These are phyloP conservation scores for Bombyx mandarina DNA, from an alignment of 1,140 invertebrate species.

Conservation along the genomic window DNA sequence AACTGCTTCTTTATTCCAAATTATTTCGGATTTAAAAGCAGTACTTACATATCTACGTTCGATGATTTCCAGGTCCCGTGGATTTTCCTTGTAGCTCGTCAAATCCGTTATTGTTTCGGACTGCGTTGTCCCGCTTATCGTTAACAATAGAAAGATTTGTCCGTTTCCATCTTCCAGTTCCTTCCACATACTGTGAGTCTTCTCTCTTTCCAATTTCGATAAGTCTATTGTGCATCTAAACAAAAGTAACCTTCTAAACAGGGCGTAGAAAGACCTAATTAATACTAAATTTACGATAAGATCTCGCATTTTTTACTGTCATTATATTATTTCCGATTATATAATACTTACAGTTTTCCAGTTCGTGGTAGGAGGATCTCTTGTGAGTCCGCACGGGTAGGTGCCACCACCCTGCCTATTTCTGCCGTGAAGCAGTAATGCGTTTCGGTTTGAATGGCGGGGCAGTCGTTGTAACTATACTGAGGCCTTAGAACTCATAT, in stretches of 20 bases:
- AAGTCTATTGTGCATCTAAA: slow-evolving; percentile 89
- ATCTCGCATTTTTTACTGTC: too few species aligned
- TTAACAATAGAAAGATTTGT: slow-evolving; percentile 89
- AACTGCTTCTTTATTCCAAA: too few species aligned
- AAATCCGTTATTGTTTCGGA: slow-evolving; percentile 93
- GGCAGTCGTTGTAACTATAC: too few species aligned
- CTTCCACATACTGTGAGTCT: slow-evolving; percentile 90
- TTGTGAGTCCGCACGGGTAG: too few species aligned
- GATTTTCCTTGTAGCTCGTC: slow-evolving; percentile 85
- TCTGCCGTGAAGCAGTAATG: too few species aligned
- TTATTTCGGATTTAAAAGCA: background rate
- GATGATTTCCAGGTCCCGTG: slow-evolving; percentile 77
- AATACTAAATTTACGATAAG: too few species aligned
- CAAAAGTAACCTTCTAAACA: background rate
- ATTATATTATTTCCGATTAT: too few species aligned
- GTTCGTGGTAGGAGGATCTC: too few species aligned
- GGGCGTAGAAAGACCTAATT: background rate
- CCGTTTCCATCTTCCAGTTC: slow-evolving; percentile 92
- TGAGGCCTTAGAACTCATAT: too few species aligned
- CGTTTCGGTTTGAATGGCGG: too few species aligned
- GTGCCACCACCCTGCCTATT: too few species aligned
- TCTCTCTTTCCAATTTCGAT: slow-evolving; percentile 87
- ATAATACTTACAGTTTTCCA: too few species aligned
- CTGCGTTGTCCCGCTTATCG: slow-evolving; percentile 94
- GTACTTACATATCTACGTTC: slow-evolving; percentile 83